These are phyloP conservation scores for Octonoba sinensis DNA, from an alignment of 2,888 invertebrate species.

Conservation along the genomic window DNA sequence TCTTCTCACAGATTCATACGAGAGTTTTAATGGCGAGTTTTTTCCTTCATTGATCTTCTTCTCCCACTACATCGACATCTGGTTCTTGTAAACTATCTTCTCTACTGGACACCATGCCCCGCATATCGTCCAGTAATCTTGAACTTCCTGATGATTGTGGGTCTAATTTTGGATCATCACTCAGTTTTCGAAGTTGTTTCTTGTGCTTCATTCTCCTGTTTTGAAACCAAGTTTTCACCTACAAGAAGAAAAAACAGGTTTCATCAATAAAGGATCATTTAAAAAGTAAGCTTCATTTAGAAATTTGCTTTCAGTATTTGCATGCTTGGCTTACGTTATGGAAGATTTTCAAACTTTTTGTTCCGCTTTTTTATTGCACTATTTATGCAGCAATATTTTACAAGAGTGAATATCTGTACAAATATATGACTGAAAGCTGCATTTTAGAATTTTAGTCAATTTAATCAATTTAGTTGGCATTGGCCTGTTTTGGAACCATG, in stretches of 20 bases:
- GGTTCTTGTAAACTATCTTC: slow-evolving; percentile 58
- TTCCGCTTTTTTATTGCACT: no score
- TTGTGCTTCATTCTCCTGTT: slow-evolving; percentile 68
- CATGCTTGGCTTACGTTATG: no score
- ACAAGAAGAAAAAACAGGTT: background rate
- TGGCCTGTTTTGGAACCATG: no score
- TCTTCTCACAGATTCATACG: no score
- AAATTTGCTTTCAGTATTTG: no score
- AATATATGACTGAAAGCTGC: no score
- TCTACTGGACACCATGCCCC: slow-evolving; percentile 43
- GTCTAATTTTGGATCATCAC: slow-evolving; percentile 53
- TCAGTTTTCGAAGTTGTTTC: slow-evolving; percentile 63
- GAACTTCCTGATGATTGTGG: slow-evolving; percentile 26
- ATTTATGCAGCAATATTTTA: no score
- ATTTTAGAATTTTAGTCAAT: no score
- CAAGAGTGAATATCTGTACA: no score
- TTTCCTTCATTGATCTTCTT: slow-evolving; percentile 57
- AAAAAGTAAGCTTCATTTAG: no score
- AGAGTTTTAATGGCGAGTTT: background rate
- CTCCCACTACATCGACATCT: slow-evolving; percentile 65
- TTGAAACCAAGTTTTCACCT: slow-evolving; percentile 68
- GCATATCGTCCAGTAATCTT: slow-evolving; percentile 45
- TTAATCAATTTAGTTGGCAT: no score
- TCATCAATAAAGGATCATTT: background rate
- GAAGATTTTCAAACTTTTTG: no score